These are phyloP conservation scores for Liposcelis brunnea DNA, from an alignment of 2,888 invertebrate genomes.

Conservation along the genomic window DNA sequence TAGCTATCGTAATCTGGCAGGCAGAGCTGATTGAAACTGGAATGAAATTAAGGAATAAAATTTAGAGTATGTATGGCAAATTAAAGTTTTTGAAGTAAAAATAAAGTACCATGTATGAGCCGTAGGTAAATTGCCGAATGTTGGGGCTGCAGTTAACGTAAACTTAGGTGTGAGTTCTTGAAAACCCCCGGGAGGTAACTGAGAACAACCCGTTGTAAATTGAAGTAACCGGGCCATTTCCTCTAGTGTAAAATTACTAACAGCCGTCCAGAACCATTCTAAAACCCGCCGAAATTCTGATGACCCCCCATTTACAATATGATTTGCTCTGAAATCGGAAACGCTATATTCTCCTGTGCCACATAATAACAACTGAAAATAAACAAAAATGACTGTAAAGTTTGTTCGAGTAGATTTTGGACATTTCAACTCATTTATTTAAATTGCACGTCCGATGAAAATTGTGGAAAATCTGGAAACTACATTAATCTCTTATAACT, in stretches of 20 bases:
- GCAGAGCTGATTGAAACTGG: conserved; percentile 87
- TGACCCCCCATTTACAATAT: conserved; percentile 60
- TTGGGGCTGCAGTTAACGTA: conserved; percentile 79
- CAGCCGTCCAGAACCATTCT: conserved; percentile 82
- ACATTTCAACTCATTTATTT: conserved; percentile 11
- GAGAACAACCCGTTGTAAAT: conserved; percentile 85
- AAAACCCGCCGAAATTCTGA: conserved; percentile 71
- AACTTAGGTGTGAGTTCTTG: conserved; percentile 77
- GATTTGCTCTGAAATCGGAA: conserved; percentile 75
- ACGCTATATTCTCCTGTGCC: conserved; percentile 87
- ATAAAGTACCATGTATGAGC: conserved; percentile 73
- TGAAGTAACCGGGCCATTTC: conserved; percentile 85
- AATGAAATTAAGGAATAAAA: conserved; percentile 21
- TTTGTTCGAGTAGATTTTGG: neutral
- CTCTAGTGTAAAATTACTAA: conserved; percentile 74
- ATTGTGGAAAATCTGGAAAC: conserved; percentile 2
- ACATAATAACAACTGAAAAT: conserved; percentile 64
- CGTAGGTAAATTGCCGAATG: conserved; percentile 78
- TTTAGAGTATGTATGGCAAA: conserved; percentile 4
- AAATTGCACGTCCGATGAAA: conserved; percentile 6
- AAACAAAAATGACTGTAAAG: conserved; percentile 20
- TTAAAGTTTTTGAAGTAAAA: neutral
- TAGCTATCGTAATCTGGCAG: conserved; percentile 88
- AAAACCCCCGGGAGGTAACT: conserved; percentile 82
- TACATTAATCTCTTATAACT: conserved; percentile 9